Percentiles rank a stretch among this genome's conserved stretches.
Conservation (phyloP, 2,888 invertebrate genomes). For the Tipula confusa region DNA sequence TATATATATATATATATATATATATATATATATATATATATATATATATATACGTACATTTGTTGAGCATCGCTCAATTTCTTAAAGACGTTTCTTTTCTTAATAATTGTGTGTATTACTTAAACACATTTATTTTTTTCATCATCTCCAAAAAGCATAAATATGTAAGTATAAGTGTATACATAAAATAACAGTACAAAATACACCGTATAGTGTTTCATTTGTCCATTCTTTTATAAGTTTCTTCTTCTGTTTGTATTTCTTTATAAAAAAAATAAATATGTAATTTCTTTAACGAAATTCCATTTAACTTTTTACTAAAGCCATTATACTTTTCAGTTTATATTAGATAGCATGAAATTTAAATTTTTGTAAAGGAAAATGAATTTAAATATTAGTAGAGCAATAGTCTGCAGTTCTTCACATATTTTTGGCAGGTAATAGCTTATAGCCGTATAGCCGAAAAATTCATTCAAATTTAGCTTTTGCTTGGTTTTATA, state of each 20-base stretch:
- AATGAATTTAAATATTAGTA: neutral
- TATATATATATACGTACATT: neutral
- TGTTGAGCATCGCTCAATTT: neutral
- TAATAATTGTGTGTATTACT: neutral
- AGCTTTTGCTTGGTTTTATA: neutral
- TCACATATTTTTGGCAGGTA: too few relatives aligned
- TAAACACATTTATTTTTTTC: neutral
- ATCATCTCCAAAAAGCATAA: neutral
- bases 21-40: too few relatives aligned
- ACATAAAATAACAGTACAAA: neutral
- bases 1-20: too few relatives aligned
- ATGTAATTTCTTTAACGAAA: neutral
- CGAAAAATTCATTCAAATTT: neutral
- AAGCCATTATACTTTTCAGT: neutral
- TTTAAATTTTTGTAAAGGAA: neutral
- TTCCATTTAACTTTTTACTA: neutral
- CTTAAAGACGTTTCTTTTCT: slow-evolving; percentile 8
- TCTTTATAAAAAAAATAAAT: neutral
- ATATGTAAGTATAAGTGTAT: neutral
- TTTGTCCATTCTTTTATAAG: neutral
- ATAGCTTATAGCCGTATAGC: too few relatives aligned
- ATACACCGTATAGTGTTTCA: slow-evolving; percentile 12
- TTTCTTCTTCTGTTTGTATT: neutral
- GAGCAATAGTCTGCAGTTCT: neutral
- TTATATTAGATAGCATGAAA: neutral